Evolutionary conservation across 1,140 invertebrate genomes (phyloP), one percentile per base, ranked within the genome.

Genomic region (Diorhabda carinulata): DNA sequence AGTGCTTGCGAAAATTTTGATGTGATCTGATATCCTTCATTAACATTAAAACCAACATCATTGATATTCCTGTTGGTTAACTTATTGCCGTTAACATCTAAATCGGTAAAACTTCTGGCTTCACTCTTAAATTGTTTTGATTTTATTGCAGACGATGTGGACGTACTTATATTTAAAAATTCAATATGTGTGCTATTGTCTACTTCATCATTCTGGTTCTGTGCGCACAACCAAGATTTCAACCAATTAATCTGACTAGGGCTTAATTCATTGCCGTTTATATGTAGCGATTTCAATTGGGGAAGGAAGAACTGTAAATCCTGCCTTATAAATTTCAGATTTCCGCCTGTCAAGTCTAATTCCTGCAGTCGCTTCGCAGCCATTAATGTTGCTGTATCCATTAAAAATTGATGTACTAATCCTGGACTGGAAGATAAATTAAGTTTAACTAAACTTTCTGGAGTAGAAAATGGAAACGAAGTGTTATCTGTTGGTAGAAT

Each of bases 381-480:
- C 40, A 88, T 87, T 58, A 93, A 80, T 4, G 89, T 87, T 2
- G 90, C 89, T 25, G 88, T 87, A 73, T 91, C 90, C 6, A 85
- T 84, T 58, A 94, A 77, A 41, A 93, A 82, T 76, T 88, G 88
- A 57, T 85, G 82, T 2, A 89, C 88, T 45, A 95, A 81, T 5
- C 84, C 84, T 0, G 91, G 87, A 77, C 92, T 94, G 68, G 86
- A 85, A 69, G 91, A 88, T 57, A 95, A 80, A 78, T 94, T 88
- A 43, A 95, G 83, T 67, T 83, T 86, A 74, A 89, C 84, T 43
- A 95, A 83, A 76, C 87, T 85, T 75, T 90, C 87, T 4, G 91
- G 87, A 25, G 89, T 83, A 7, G 88, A 85, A 64, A 91, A 84
- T 2, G 89, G 89, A 81, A 91, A 91, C 74, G 88, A 87, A 73